These are phyloP conservation scores for Danionella cerebrum DNA, from an alignment of 2,113 vertebrate species.

Conservation along the genomic window DNA sequence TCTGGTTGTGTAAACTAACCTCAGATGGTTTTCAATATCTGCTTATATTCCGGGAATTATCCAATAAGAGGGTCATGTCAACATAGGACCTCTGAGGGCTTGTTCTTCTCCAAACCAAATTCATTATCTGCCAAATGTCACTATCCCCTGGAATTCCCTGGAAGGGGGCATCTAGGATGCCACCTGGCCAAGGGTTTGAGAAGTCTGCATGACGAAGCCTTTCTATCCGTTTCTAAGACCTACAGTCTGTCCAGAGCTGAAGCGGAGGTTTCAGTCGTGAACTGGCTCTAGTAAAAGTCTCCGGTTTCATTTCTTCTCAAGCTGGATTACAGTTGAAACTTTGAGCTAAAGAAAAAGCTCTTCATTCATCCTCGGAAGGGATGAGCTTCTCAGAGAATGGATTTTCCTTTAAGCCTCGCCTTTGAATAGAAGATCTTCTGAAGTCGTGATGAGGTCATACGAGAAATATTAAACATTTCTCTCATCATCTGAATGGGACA, in stretches of 20 bases:
- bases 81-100: neutral
- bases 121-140: neutral
- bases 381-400: neutral
- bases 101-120: neutral
- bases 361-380: neutral
- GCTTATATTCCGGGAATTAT: neutral
- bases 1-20: too few relatives aligned
- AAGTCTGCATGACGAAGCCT: neutral
- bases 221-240: constrained; percentile 4
- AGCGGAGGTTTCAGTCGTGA: neutral
- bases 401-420: neutral
- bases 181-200: neutral
- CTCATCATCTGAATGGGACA: neutral
- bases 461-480: neutral
- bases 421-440: neutral
- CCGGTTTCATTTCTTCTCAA: neutral
- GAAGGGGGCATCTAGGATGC: neutral
- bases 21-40: neutral
- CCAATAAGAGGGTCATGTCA: neutral
- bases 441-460: neutral
- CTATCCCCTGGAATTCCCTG: neutral
- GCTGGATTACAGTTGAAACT: constrained; percentile 10
- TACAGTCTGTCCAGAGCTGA: neutral
- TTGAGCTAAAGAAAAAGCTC: neutral
- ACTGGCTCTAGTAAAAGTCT: neutral